phyloP scores from a whole-genome alignment of 1,140 invertebrate species.

The Phymorhynchus buccinoides region DNA sequence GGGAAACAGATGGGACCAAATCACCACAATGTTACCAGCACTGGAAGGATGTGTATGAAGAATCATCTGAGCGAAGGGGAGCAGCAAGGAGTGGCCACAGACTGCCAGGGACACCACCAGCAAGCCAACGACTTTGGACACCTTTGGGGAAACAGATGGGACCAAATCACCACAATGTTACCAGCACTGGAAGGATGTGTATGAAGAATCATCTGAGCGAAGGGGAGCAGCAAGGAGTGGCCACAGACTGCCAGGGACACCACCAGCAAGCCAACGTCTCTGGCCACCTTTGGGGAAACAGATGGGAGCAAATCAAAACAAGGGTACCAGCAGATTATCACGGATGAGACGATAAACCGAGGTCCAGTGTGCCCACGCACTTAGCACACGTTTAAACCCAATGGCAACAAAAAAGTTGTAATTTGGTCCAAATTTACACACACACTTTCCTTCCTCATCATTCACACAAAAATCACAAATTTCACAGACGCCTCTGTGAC shows the following conservation, averaged over 20 bases:
- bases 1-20: no score
- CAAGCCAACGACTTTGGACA: slow-evolving; percentile 18
- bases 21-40: no score
- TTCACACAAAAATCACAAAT: no score
- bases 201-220: slow-evolving; percentile 43
- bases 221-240: slow-evolving; percentile 42
- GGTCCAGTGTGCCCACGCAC: neutral
- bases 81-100: slow-evolving; percentile 43
- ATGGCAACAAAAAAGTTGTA: neutral
- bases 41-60: slow-evolving; percentile 34
- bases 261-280: slow-evolving; percentile 39
- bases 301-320: no score
- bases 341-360: neutral
- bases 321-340: neutral
- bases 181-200: slow-evolving; percentile 25
- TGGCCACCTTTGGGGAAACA: slow-evolving; percentile 32
- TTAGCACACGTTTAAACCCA: neutral
- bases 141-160: slow-evolving; percentile 40
- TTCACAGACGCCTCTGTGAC: no score
- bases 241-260: slow-evolving; percentile 40
- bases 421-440: neutral
- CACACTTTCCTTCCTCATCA: no score
- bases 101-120: slow-evolving; percentile 43
- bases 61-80: slow-evolving; percentile 40
- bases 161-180: no score